Evolutionary conservation across 2,797 vertebrate genomes (phyloP).

Genomic region (Lepidocolaptes lacrymiger): DNA sequence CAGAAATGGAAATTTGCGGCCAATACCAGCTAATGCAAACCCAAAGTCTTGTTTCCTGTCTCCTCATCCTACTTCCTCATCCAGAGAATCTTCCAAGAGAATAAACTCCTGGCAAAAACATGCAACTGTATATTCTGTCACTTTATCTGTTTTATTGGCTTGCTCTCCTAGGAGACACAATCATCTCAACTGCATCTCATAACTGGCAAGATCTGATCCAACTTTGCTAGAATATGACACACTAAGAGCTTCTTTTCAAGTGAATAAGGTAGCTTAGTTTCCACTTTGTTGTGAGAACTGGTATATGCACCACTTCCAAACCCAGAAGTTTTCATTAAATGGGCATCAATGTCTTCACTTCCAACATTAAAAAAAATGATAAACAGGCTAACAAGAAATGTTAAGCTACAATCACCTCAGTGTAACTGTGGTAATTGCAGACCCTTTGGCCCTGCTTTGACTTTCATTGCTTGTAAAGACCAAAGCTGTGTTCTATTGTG

Average conservation of each 20-base stretch:
- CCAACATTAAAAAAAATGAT: neutral
- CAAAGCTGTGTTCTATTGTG: neutral
- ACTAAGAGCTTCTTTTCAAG: neutral
- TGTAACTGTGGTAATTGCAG: neutral
- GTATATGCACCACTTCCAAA: neutral
- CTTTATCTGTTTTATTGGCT: neutral
- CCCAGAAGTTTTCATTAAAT: neutral
- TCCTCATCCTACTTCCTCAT: neutral
- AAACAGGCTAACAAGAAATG: neutral
- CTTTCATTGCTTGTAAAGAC: neutral
- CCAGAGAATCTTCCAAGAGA: neutral
- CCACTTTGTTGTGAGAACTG: neutral
- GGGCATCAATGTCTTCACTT: neutral
- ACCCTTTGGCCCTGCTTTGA: neutral
- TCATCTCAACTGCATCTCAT: neutral
- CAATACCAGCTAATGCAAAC: neutral
- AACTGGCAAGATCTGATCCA: neutral
- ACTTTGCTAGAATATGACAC: neutral
- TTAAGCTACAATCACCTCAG: neutral
- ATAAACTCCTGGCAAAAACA: neutral
- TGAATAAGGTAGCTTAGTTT: neutral
- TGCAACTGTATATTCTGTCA: neutral
- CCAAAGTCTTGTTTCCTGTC: neutral
- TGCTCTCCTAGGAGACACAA: neutral
- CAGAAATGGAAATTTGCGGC: neutral